Conservation (phyloP, 1,140 invertebrate species). For the Apolygus lucorum region DNA sequence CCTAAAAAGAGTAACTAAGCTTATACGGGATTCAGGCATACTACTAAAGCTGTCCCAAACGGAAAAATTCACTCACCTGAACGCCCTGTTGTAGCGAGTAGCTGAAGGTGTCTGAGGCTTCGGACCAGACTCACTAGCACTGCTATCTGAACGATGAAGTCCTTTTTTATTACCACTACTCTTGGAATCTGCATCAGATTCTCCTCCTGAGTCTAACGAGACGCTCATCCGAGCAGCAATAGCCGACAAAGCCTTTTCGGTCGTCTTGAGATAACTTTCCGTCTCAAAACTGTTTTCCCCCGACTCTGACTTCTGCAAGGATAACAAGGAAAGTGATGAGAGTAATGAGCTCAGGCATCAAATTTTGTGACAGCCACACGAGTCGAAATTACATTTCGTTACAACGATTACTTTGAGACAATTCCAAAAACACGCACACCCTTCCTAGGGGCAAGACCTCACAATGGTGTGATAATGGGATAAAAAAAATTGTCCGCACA, state of each 20-base stretch:
- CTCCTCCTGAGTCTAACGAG: conserved; percentile 35
- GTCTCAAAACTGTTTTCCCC: conserved; percentile 38
- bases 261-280: conserved; percentile 44
- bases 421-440: no score
- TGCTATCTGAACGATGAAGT: conserved; percentile 28
- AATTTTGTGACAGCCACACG: no score
- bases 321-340: no score
- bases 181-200: conserved; percentile 34
- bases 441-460: no score
- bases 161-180: conserved; percentile 12
- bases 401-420: no score
- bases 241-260: conserved; percentile 46
- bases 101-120: conserved; percentile 33
- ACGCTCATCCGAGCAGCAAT: conserved; percentile 42
- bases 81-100: conserved; percentile 43
- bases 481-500: no score
- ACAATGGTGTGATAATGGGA: no score
- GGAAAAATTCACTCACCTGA: conserved; percentile 40
- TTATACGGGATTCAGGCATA: not conserved
- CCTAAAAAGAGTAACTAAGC: no score
- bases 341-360: no score
- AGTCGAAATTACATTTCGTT: no score
- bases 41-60: no score
- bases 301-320: not conserved
- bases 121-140: conserved; percentile 27